Percentiles rank a stretch among this genome's conserved stretches.
Conservation (phyloP, 2,113 vertebrate species). For the Tragelaphus scriptus region DNA sequence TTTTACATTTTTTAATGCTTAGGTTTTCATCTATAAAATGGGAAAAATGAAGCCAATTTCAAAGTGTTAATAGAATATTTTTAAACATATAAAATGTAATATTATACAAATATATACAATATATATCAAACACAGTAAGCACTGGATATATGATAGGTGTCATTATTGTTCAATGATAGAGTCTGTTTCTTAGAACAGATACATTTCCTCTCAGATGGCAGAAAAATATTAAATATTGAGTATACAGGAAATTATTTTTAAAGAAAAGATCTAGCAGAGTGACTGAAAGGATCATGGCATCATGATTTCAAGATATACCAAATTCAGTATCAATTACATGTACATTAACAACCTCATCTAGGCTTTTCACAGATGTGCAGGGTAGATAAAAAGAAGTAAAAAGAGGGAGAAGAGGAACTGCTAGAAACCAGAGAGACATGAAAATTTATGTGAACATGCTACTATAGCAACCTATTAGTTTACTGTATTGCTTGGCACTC, state of each 20-base stretch:
- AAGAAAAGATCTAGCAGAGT: constrained; percentile 40
- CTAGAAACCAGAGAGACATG: background rate
- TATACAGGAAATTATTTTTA: constrained; percentile 68
- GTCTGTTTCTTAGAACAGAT: constrained; percentile 36
- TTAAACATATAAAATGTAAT: background rate
- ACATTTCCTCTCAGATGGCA: constrained; percentile 36
- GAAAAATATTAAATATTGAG: constrained; percentile 61
- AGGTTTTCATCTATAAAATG: constrained; percentile 25
- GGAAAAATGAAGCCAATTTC: background rate
- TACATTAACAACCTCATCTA: constrained; percentile 15
- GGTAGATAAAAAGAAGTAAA: background rate
- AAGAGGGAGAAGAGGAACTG: background rate
- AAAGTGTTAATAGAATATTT: background rate
- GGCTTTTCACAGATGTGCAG: constrained; percentile 30
- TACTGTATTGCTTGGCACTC: background rate
- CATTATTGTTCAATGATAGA: background rate
- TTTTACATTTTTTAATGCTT: background rate
- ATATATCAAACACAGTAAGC: background rate
- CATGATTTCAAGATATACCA: constrained; percentile 48
- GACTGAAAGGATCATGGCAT: constrained; percentile 19
- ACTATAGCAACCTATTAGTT: background rate
- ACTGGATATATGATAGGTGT: constrained; percentile 5
- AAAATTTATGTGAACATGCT: constrained; percentile 6
- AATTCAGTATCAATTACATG: constrained; percentile 36
- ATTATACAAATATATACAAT: background rate